These are phyloP conservation scores for Chirona hameri DNA, from an alignment of 2,888 invertebrate genomes.

Conservation along the genomic window DNA sequence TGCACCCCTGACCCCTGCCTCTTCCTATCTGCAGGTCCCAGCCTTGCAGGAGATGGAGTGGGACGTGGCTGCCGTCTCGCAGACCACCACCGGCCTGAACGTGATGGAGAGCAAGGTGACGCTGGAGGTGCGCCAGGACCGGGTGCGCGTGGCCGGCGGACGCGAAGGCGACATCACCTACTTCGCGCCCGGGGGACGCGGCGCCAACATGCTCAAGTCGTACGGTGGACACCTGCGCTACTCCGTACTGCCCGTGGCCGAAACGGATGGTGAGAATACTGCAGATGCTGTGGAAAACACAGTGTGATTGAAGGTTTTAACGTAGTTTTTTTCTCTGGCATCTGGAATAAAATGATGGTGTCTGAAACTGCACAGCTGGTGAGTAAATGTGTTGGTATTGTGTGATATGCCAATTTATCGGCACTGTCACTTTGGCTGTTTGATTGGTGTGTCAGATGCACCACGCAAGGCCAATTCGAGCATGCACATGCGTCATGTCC, in stretches of 20 bases:
- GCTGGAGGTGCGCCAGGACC: conserved; percentile 27
- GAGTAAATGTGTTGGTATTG: no score
- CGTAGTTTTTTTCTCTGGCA: no score
- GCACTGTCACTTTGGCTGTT: no score
- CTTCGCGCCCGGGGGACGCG: conserved; percentile 65
- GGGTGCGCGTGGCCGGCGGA: conserved; percentile 30
- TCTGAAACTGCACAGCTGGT: no score
- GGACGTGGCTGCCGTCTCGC: conserved; percentile 26
- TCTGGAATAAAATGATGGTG: no score
- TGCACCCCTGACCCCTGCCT: not conserved
- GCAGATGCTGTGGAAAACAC: no score
- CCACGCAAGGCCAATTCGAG: no score
- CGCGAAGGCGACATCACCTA: conserved; percentile 61
- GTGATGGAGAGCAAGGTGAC: conserved; percentile 12
- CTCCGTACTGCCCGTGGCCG: conserved; percentile 65
- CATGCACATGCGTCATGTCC: no score
- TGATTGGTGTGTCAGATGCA: no score
- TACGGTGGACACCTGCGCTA: conserved; percentile 85
- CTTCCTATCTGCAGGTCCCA: conserved; percentile 2
- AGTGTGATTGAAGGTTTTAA: no score
- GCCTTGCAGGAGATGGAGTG: conserved; percentile 34
- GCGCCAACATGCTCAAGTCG: conserved; percentile 79
- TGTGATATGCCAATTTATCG: no score
- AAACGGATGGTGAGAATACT: conserved; percentile 57
- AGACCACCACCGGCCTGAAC: not conserved